Percentiles rank a stretch among this genome's conserved stretches.
phyloP scores from a whole-genome alignment of 2,113 vertebrate genomes.

The Nicator chloris region DNA sequence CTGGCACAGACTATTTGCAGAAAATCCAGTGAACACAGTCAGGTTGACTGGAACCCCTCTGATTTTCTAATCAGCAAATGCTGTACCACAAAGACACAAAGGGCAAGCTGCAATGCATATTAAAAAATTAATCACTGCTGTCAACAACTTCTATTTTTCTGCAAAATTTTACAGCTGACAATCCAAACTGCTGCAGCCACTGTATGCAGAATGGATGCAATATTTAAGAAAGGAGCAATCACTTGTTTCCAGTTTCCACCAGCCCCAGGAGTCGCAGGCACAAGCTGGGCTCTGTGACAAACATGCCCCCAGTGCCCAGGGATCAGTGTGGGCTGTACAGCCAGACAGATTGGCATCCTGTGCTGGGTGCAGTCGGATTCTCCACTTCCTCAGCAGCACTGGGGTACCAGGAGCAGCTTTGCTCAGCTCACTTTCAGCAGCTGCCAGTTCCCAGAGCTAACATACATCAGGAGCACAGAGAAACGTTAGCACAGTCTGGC shows the following conservation, averaged over 20 bases:
- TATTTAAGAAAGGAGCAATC: background rate
- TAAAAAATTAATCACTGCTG: background rate
- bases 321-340: background rate
- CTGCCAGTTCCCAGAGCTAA: background rate
- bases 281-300: background rate
- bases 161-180: background rate
- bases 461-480: background rate
- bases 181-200: background rate
- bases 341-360: background rate
- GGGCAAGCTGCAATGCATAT: background rate
- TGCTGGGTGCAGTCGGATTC: background rate
- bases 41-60: background rate
- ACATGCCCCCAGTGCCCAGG: accelerated
- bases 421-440: background rate
- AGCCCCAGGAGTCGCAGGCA: background rate
- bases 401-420: background rate
- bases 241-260: background rate
- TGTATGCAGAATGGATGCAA: background rate
- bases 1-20: background rate
- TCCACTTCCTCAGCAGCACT: background rate
- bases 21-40: background rate
- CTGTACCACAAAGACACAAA: background rate
- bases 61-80: background rate
- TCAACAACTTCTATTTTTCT: background rate
- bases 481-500: background rate